phyloP scores from a whole-genome alignment of 2,888 invertebrate genomes.

The Eueremaeus valkanovi region DNA sequence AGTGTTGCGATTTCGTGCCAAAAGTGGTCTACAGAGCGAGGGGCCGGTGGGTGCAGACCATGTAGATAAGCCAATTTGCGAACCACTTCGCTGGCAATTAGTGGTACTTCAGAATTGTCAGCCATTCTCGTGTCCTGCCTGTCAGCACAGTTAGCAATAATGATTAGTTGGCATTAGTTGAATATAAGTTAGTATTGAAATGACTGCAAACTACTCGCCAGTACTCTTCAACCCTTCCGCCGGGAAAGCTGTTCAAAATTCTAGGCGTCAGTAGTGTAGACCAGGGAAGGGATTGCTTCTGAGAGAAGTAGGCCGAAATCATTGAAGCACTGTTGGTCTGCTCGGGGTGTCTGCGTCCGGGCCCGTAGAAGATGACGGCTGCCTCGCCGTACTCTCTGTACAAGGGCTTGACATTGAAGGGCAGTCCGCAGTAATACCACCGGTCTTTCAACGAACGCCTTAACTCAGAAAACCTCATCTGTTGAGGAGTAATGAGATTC shows the following conservation, averaged over 20 bases:
- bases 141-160: background rate
- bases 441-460: background rate
- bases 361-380: background rate
- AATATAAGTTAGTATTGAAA: no score
- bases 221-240: constrained; percentile 2
- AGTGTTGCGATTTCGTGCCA: background rate
- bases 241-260: background rate
- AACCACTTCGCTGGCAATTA: background rate
- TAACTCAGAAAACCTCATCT: constrained; percentile 1
- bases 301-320: background rate
- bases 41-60: background rate
- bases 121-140: background rate
- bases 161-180: background rate
- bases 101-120: background rate
- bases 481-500: background rate
- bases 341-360: background rate
- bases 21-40: constrained; percentile 12
- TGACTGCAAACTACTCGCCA: background rate
- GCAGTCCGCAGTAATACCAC: constrained; percentile 16
- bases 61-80: background rate
- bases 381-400: constrained; percentile 10
- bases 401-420: background rate
- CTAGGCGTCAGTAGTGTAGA: constrained; percentile 1
- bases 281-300: background rate
- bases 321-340: background rate